Percentiles rank a stretch among this genome's conserved stretches.
Evolutionary conservation across 1,140 invertebrate genomes (phyloP).

Genomic region (Zaprionus tsacasi): DNA sequence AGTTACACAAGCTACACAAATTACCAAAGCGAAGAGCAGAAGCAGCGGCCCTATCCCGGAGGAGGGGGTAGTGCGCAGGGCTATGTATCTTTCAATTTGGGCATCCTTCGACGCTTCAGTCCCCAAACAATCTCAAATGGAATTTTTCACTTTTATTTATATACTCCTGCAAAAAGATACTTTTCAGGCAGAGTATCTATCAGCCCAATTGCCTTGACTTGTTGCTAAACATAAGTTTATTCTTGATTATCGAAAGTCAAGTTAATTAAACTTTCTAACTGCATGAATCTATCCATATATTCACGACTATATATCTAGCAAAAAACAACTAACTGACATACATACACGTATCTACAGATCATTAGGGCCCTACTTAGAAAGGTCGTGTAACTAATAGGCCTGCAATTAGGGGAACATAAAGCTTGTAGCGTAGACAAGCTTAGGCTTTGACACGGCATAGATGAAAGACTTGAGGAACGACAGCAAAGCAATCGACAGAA

Average conservation of each 20-base stretch:
- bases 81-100: constrained; percentile 8
- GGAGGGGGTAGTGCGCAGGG: neutral
- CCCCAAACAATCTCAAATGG: constrained; percentile 9
- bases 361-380: constrained; percentile 5
- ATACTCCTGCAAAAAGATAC: neutral
- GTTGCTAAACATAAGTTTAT: too few species aligned
- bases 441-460: constrained; percentile 31
- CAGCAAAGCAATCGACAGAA: constrained; percentile 15
- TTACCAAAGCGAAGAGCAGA: constrained; percentile 20
- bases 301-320: neutral
- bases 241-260: neutral
- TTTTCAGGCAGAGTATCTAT: neutral
- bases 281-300: neutral
- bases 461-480: constrained; percentile 44
- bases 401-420: constrained; percentile 47
- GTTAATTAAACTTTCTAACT: neutral
- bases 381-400: constrained; percentile 32
- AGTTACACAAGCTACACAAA: constrained; percentile 49
- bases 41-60: too few species aligned
- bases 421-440: constrained; percentile 31
- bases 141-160: constrained; percentile 3
- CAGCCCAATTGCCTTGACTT: too few species aligned
- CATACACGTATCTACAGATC: neutral
- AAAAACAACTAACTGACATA: neutral
- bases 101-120: constrained; percentile 3